phyloP scores from a whole-genome alignment of 1,140 invertebrate species.

The Radopholus similis region DNA sequence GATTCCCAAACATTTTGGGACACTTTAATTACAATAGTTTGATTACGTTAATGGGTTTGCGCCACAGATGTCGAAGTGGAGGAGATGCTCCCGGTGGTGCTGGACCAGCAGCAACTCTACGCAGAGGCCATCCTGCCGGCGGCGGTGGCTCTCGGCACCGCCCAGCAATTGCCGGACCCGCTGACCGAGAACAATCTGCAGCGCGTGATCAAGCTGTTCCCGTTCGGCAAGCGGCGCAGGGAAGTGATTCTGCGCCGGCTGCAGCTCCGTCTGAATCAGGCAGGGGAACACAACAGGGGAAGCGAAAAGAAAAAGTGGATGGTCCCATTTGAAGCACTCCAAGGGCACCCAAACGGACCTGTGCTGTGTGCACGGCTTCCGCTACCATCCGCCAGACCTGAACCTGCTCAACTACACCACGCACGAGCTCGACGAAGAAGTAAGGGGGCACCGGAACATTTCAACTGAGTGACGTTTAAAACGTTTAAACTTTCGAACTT shows the following conservation, averaged over 20 bases:
- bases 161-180: constrained; percentile 1
- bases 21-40: no score
- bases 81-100: not conserved
- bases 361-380: constrained; percentile 18
- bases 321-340: constrained; percentile 16
- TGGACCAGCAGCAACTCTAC: not conserved
- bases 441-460: no score
- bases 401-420: constrained; percentile 12
- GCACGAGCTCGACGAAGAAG: no score
- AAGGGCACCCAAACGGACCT: constrained; percentile 44
- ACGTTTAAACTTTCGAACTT: no score
- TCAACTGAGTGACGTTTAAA: no score
- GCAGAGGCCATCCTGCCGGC: not conserved
- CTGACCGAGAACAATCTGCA: constrained; percentile 13
- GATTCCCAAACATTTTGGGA: no score
- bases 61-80: not conserved
- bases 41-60: not conserved
- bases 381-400: constrained; percentile 2
- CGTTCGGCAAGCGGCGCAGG: constrained; percentile 40
- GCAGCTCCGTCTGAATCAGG: constrained; percentile 36
- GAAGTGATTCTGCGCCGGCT: constrained; percentile 35
- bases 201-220: constrained; percentile 31
- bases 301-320: not conserved
- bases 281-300: constrained; percentile 5
- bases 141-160: not conserved